phyloP scores from a whole-genome alignment of 2,113 vertebrate genomes.

The Uria aalge region DNA sequence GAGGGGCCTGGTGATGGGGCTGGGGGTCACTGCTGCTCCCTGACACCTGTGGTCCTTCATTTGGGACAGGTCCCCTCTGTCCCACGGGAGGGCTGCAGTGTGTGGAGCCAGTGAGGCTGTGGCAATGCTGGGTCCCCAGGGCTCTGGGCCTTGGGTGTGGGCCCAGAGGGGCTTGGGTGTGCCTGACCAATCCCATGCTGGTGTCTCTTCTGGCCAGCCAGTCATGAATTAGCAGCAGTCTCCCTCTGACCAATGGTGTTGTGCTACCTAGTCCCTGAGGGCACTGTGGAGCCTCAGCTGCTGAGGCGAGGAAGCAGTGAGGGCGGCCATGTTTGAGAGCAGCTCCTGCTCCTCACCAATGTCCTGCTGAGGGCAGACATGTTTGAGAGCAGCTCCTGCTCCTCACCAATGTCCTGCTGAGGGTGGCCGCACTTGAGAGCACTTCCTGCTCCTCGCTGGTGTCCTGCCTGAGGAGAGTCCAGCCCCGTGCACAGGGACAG shows the following conservation, averaged over 20 bases:
- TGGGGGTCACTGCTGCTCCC: not conserved
- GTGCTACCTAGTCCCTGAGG: not conserved
- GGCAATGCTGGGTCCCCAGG: fast-evolving
- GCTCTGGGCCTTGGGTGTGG: not conserved
- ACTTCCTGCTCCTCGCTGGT: not conserved
- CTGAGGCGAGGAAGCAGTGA: not conserved
- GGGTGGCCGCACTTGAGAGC: not conserved
- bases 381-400: not conserved
- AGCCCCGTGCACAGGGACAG: not conserved
- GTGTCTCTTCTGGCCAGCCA: not conserved
- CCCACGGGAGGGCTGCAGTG: not conserved
- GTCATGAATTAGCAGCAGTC: not conserved
- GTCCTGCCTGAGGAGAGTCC: not conserved
- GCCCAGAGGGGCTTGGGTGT: too few species aligned
- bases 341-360: too few species aligned
- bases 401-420: too few species aligned
- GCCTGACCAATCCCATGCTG: not conserved
- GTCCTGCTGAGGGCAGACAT: too few species aligned
- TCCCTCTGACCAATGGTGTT: not conserved
- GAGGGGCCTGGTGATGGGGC: not conserved
- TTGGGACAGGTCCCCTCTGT: not conserved
- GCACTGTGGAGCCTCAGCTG: fast-evolving
- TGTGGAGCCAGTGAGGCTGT: not conserved
- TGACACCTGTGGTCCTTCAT: fast-evolving
- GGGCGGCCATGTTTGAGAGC: fast-evolving